Evolutionary conservation across 2,888 invertebrate species (phyloP).

Genomic region (Noctuana brunneofusca): DNA sequence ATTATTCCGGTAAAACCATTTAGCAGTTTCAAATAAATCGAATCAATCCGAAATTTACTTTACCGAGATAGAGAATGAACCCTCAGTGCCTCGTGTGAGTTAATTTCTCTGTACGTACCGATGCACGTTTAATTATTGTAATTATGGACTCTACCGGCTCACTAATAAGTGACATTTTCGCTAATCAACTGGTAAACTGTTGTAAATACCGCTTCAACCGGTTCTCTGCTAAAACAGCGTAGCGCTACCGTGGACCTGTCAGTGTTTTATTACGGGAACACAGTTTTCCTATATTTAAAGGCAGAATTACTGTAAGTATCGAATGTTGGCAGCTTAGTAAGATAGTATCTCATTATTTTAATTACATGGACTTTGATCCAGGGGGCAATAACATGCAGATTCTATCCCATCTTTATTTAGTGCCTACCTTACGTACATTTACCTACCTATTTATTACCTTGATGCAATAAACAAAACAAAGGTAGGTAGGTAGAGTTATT

Average conservation of each 20-base stretch:
- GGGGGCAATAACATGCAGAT: no score
- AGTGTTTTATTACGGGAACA: not conserved
- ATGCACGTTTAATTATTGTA: not conserved
- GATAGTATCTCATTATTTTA: no score
- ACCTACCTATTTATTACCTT: no score
- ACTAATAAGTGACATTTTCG: constrained; percentile 1
- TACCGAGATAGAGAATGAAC: not conserved
- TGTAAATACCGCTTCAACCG: constrained; percentile 1
- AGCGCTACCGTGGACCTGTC: not conserved
- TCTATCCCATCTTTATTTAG: no score
- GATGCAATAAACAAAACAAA: no score
- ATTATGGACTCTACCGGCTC: not conserved
- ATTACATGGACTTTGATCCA: no score
- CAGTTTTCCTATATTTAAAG: not conserved
- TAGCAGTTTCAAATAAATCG: no score
- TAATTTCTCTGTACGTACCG: not conserved
- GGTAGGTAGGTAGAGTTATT: no score
- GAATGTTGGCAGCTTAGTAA: not conserved
- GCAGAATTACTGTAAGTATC: not conserved
- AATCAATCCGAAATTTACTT: no score
- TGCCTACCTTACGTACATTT: no score
- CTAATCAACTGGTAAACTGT: constrained; percentile 1
- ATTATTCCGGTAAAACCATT: no score
- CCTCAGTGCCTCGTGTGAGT: not conserved
- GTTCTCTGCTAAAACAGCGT: not conserved